Conservation (phyloP, 2,888 invertebrate species). For the Camptogramma bilineatum region DNA sequence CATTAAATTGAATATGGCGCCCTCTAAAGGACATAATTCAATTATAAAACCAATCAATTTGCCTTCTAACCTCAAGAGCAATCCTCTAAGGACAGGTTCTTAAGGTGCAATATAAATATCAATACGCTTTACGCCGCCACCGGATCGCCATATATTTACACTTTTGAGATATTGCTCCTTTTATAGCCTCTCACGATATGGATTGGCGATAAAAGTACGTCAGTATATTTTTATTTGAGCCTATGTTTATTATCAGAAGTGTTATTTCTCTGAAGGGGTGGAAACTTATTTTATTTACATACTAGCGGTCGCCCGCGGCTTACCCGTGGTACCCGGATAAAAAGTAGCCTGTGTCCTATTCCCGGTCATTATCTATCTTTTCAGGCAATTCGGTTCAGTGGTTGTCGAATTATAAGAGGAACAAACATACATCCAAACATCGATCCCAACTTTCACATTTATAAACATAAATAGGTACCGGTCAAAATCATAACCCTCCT, state of each 20-base stretch:
- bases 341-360: no score
- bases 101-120: conserved; percentile 60
- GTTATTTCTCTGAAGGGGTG: conserved; percentile 12
- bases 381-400: no score
- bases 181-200: conserved; percentile 76
- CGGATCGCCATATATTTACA: conserved; percentile 71
- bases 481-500: no score
- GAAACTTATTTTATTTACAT: not conserved
- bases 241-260: conserved; percentile 23
- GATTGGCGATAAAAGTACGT: conserved; percentile 72
- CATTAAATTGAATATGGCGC: no score
- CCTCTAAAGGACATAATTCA: no score
- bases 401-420: no score
- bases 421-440: no score
- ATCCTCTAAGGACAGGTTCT: conserved; percentile 51
- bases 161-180: conserved; percentile 74
- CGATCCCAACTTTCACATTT: no score
- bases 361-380: no score
- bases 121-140: conserved; percentile 67
- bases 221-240: conserved; percentile 42
- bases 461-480: no score
- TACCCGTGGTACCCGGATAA: no score
- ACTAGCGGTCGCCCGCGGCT: not conserved
- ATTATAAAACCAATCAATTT: conserved; percentile 19
- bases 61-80: not conserved